Percentiles rank a stretch among this genome's conserved stretches.
Conservation (phyloP, 2,888 invertebrate genomes). For the Oligia latruncula region DNA sequence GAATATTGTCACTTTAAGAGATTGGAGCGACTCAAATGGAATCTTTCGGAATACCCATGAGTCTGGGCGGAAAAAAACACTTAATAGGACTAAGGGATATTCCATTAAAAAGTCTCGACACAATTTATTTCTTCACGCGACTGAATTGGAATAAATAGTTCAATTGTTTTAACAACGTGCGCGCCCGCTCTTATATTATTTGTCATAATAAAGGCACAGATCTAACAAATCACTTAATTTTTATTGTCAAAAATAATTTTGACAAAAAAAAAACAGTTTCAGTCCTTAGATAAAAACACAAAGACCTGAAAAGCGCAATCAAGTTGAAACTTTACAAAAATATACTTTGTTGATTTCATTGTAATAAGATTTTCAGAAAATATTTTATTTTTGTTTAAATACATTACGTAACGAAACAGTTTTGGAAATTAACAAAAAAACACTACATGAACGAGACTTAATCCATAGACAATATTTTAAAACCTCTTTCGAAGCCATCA, state of each 20-base stretch:
- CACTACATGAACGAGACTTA: background rate
- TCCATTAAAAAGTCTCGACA: background rate
- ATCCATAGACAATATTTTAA: constrained; percentile 19
- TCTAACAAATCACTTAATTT: constrained; percentile 40
- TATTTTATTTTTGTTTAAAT: constrained; percentile 1
- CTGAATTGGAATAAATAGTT: background rate
- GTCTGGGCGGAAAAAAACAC: constrained; percentile 33
- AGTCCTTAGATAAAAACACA: constrained; percentile 14
- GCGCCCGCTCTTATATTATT: background rate
- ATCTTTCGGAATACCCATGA: constrained; percentile 31
- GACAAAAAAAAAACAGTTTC: constrained; percentile 3
- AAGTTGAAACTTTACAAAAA: constrained; percentile 12
- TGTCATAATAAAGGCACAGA: constrained; percentile 40
- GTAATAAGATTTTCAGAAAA: constrained; percentile 11
- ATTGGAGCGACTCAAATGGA: constrained; percentile 40
- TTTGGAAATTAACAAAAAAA: constrained; percentile 1
- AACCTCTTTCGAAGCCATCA: background rate
- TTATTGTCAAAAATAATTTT: constrained; percentile 10
- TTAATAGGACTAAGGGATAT: constrained; percentile 24
- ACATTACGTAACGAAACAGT: background rate
- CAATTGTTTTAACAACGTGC: background rate
- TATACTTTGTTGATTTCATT: background rate
- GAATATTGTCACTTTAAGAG: constrained; percentile 18
- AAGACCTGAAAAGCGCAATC: background rate
- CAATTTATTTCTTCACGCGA: constrained; percentile 1